Evolutionary conservation across 2,888 invertebrate genomes (phyloP), one percentile per base, ranked within the genome.

Genomic region (Lycophotia porphyrea): DNA sequence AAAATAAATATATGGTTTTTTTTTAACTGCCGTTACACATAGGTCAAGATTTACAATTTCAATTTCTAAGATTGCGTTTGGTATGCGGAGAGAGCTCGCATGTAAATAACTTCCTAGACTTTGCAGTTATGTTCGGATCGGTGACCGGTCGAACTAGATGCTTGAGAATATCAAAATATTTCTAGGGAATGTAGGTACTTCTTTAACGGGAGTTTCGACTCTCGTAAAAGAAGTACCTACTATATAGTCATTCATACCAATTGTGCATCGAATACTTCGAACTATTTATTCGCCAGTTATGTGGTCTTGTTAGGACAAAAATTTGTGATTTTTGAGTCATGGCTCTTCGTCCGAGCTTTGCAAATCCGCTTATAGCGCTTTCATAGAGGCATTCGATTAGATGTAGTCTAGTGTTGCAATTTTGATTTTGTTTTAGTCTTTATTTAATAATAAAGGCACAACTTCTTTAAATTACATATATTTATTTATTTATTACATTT

Each of bases 41-140:
- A 49, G 39, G 31, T 78, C 76, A 66, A 34, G 31, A 78, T 66
- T 39, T 31, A 34, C 44, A 44, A 24, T 47, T 5, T 52, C 18
- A 61, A 61, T 74, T 60, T 34, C n/a, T 47, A 2, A 18, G 15
- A 61, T 39, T 47, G 27, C 24, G 42, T 66, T 75, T 36, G 18
- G 44, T 63, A 81, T 66, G 36, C 44, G 31, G 3, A 39, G 18
- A 27, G 18, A 49, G 31, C 27, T 73, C 18, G 42, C 36, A 74
- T 81, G n/a, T 44, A 74, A 44, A 75, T 78, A 75, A 21, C 31
- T 52, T 60, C 27, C 1, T 18, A 60, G 42, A 31, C 8, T n/a
- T 60, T 55, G 31, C 27, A 58, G 58, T 34, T 34, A 36, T 42
- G 27, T 36, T 1, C 3, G 24, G 2, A 21, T 65, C n/a, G 13